A percentile compares a stretch with the other conserved stretches of the same genome.
These are phyloP conservation scores for human DNA, from an alignment of 2,113 vertebrate species.

Conservation along the genomic window DNA sequence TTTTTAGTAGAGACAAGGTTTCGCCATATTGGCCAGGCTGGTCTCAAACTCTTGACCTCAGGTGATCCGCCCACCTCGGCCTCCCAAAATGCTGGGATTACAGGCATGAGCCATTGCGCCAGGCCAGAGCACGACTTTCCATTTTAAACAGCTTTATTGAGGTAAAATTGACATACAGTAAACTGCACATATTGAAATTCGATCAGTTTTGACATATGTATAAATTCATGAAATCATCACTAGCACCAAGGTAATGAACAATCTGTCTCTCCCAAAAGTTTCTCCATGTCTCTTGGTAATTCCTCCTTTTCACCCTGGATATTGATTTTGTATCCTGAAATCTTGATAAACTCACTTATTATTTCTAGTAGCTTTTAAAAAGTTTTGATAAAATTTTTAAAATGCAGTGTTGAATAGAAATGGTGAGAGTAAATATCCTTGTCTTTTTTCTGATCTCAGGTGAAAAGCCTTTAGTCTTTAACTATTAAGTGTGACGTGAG, in stretches of 20 bases:
- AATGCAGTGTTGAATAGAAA: background rate
- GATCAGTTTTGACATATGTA: background rate
- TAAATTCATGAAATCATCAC: background rate
- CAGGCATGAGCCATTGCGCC: no score
- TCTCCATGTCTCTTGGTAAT: background rate
- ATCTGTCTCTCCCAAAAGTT: background rate
- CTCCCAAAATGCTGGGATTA: no score
- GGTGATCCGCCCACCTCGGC: no score
- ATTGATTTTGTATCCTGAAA: background rate
- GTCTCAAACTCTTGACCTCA: no score
- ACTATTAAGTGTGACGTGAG: background rate
- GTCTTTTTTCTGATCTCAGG: background rate
- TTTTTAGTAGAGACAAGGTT: no score
- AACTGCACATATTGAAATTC: background rate
- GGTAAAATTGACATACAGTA: background rate
- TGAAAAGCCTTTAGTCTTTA: background rate
- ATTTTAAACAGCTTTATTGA: background rate
- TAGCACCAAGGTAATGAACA: background rate
- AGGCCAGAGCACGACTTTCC: background rate
- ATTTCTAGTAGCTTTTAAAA: background rate
- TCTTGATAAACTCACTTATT: background rate
- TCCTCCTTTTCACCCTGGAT: background rate
- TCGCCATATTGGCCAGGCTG: no score
- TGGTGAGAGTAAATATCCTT: background rate
- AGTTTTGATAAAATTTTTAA: background rate